A percentile compares a stretch with the other conserved stretches of the same genome.
Evolutionary conservation across 2,888 invertebrate genomes (phyloP).

Genomic region (Dascillus cervinus): DNA sequence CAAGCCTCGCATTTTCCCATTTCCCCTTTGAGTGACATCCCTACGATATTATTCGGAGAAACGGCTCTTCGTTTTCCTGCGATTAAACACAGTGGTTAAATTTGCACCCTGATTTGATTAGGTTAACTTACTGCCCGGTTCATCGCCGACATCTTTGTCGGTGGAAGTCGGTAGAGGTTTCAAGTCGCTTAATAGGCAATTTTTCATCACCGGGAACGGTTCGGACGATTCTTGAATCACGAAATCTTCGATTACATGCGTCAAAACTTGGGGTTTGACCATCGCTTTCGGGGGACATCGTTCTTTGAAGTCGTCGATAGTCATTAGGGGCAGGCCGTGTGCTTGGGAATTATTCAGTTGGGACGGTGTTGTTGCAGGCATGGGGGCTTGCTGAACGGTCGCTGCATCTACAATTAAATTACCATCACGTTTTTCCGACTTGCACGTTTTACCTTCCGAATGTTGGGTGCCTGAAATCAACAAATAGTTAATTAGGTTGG

Average conservation of each 20-base stretch:
- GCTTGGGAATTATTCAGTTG: conserved; percentile 26
- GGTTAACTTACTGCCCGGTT: conserved; percentile 65
- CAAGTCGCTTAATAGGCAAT: conserved; percentile 37
- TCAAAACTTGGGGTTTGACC: conserved; percentile 91
- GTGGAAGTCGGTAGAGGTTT: conserved; percentile 38
- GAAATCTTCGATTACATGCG: conserved; percentile 94
- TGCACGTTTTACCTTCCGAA: too few relatives aligned
- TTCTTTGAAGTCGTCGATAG: conserved; percentile 40
- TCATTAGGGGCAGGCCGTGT: conserved; percentile 35
- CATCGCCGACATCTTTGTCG: conserved; percentile 56
- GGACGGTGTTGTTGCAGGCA: conserved; percentile 36
- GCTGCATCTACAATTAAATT: too few relatives aligned
- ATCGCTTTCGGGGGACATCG: conserved; percentile 76
- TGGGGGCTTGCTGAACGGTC: conserved; percentile 32
- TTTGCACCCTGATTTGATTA: too few relatives aligned
- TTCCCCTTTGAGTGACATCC: conserved; percentile 47
- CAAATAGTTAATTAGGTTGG: too few relatives aligned
- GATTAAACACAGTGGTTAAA: too few relatives aligned
- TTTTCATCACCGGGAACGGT: conserved; percentile 73
- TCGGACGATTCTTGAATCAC: conserved; percentile 93
- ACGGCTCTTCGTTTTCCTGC: conserved; percentile 49
- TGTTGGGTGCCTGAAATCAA: too few relatives aligned
- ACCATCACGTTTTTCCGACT: too few relatives aligned
- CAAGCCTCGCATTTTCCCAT: conserved; percentile 66
- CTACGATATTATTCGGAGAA: conserved; percentile 31